Percentiles rank a stretch among this genome's conserved stretches.
phyloP scores from a whole-genome alignment of 1,140 invertebrate species.

The Drosophila ohnishii region DNA sequence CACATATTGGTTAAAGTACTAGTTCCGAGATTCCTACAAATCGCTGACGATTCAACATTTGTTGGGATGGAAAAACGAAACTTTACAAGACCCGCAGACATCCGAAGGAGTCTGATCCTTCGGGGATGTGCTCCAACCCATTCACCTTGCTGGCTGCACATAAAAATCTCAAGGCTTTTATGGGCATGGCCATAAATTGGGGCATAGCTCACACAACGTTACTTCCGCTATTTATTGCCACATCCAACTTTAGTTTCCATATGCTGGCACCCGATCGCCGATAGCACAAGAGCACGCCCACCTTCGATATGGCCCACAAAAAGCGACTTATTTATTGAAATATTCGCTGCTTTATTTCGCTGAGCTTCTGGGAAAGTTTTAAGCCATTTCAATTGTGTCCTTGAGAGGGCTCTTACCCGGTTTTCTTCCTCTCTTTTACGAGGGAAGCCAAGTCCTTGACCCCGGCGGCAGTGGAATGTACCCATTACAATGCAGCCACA shows the following conservation, averaged over 20 bases:
- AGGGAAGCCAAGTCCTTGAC: slow-evolving; percentile 57
- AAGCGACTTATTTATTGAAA: slow-evolving; percentile 59
- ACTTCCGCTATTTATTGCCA: slow-evolving; percentile 60
- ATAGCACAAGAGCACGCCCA: slow-evolving; percentile 24
- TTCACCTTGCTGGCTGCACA: slow-evolving; percentile 48
- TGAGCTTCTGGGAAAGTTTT: slow-evolving; percentile 54
- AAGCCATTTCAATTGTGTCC: slow-evolving; percentile 61
- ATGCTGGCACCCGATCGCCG: slow-evolving; percentile 44
- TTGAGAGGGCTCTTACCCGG: slow-evolving; percentile 36
- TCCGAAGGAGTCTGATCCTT: slow-evolving; percentile 3
- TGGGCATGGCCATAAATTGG: slow-evolving; percentile 59
- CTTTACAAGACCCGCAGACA: slow-evolving; percentile 1
- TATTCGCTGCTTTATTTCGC: slow-evolving; percentile 41
- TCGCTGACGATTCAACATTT: slow-evolving; percentile 3
- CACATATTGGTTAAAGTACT: neutral
- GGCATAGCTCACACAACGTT: slow-evolving; percentile 40
- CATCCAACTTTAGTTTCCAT: slow-evolving; percentile 67
- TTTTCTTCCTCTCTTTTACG: slow-evolving; percentile 8
- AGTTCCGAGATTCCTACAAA: neutral
- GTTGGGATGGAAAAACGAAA: slow-evolving; percentile 1
- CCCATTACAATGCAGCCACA: slow-evolving; percentile 54
- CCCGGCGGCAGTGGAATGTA: slow-evolving; percentile 32
- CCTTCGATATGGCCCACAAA: slow-evolving; percentile 28
- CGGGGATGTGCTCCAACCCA: neutral
- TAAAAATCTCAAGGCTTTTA: slow-evolving; percentile 67